Base-by-base conservation (phyloP, 2,113 vertebrate genomes). In the Microtus ochrogaster region DNA sequence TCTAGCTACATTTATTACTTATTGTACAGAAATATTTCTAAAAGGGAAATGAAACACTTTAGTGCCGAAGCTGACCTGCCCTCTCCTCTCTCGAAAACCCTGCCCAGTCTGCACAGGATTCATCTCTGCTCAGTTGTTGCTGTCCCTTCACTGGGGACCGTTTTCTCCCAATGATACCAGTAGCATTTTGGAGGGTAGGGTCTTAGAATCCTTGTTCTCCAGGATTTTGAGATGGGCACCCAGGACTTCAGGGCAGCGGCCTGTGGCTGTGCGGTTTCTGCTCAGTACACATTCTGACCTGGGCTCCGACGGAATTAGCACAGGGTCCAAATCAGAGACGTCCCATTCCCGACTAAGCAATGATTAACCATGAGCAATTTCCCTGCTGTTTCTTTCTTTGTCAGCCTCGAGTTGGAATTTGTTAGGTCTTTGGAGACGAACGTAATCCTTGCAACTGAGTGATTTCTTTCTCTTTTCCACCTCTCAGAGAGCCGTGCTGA, bases 341-440 rank as follows among this genome's bases (percentile, higher is more conserved):
- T 95, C 78, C 33, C 33, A 55, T 93, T 89, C 28, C 63, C 58
- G 21, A 96, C 30, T 28, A 39, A 68, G 24, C 44, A 76, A 66
- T 91, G 89, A 90, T 79, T 72, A 41, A 47, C 26, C 17, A 89
- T 63, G 33, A 66, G 36, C 58, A n/a, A 68, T 55, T 97, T 36
- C 24, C 41, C 28, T n/a, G 11, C 12, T 44, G 10, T 41, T 89
- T 52, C 17, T 92, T 4, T 73, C 58, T 30, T 52, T 55, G 13
- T 65, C 83, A 44, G 47, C 4, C 49, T 91, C 28, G 14, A 36
- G 9, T 76, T 91, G 28, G 58, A 92, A 97, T 89, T 91, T 78
- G 22, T 85, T 91, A 93, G 26, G 55, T 22, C n/a, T 39, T 1
- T 85, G 11, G 61, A 77, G 72, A 78, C 7, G n/a, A 84, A 55